These are phyloP conservation scores for Aphrocallistes beatrix DNA, from an alignment of 37 sponge, comb jelly and placozoan species.

Conservation along the genomic window DNA sequence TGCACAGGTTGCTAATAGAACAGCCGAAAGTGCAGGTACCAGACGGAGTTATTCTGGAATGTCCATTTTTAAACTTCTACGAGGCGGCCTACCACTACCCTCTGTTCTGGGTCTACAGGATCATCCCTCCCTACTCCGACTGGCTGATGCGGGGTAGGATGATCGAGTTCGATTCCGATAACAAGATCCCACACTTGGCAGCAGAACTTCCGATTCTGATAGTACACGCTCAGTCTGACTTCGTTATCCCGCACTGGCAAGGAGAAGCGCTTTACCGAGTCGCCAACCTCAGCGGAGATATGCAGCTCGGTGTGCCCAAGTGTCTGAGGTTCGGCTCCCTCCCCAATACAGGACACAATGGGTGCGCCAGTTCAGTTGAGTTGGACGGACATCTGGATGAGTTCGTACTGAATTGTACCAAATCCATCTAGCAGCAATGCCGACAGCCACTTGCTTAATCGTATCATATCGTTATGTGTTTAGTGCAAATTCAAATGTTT, in stretches of 20 bases:
- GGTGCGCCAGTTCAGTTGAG: not conserved
- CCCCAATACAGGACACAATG: not conserved
- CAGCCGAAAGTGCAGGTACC: slow-evolving; percentile 9
- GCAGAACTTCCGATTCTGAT: slow-evolving; percentile 43
- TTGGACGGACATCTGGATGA: not conserved
- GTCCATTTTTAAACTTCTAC: slow-evolving; percentile 52
- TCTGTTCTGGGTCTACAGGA: slow-evolving; percentile 25
- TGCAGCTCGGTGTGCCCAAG: not conserved
- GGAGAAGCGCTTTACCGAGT: not conserved
- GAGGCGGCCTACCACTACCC: slow-evolving; percentile 48
- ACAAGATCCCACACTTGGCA: slow-evolving; percentile 31
- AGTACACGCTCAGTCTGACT: slow-evolving; percentile 42
- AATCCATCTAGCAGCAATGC: not conserved
- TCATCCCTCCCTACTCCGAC: slow-evolving; percentile 30
- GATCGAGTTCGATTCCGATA: not conserved
- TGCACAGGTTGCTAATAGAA: not conserved
- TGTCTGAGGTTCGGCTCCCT: not conserved
- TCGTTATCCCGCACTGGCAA: slow-evolving; percentile 33
- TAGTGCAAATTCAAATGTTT: too few relatives aligned
- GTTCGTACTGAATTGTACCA: not conserved
- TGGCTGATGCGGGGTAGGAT: not conserved
- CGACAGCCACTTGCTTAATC: too few relatives aligned
- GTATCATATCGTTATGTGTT: too few relatives aligned
- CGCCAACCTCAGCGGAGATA: not conserved
- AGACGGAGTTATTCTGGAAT: slow-evolving; percentile 51